These are phyloP conservation scores for Nasua narica DNA, from an alignment of 2,797 vertebrate species.

Conservation along the genomic window DNA sequence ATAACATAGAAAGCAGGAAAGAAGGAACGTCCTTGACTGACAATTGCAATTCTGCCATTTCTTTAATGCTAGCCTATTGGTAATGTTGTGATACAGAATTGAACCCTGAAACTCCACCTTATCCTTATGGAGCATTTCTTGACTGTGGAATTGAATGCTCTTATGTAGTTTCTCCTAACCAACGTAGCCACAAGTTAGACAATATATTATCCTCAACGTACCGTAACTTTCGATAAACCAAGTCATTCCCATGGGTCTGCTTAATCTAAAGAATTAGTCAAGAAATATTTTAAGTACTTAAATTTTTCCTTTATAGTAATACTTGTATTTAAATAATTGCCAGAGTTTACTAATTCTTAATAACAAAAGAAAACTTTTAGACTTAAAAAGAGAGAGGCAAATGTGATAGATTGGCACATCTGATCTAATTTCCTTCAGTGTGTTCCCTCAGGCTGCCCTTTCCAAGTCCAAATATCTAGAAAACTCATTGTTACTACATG, in stretches of 20 bases:
- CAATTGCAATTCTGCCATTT: neutral
- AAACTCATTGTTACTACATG: neutral
- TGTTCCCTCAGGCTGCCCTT: neutral
- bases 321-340: neutral
- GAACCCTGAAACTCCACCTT: neutral
- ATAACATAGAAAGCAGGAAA: neutral
- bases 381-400: neutral
- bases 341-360: neutral
- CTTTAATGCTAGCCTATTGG: neutral
- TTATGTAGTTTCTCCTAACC: neutral
- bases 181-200: neutral
- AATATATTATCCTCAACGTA: neutral
- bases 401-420: neutral
- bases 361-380: neutral
- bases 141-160: neutral
- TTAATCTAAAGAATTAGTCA: neutral
- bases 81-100: neutral
- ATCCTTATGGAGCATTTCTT: neutral
- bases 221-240: neutral
- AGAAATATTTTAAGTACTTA: neutral
- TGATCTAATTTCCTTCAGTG: neutral
- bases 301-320: neutral
- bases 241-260: neutral
- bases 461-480: neutral
- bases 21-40: neutral